phyloP scores from a whole-genome alignment of 2,888 invertebrate species.

The Chaitophorus viminalis region DNA sequence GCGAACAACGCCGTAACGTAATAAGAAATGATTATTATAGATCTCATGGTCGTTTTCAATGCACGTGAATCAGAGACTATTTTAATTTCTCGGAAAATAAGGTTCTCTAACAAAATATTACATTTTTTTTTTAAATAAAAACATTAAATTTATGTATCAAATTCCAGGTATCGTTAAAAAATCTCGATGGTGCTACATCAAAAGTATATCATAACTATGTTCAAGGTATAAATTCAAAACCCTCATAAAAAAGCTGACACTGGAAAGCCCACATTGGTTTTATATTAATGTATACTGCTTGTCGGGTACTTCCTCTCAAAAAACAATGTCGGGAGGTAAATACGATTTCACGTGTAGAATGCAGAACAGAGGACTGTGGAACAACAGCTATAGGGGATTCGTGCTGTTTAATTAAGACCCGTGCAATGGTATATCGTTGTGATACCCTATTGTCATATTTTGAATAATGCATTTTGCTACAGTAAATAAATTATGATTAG shows the following conservation, averaged over 20 bases:
- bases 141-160: neutral
- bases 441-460: neutral
- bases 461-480: neutral
- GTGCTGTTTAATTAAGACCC: neutral
- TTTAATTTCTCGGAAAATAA: neutral
- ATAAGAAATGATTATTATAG: conserved; percentile 37
- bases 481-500: neutral
- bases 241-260: conserved; percentile 8
- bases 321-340: conserved; percentile 9
- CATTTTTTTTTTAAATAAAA: neutral
- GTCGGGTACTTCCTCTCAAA: neutral
- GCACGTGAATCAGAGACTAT: neutral
- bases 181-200: neutral
- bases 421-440: too few species aligned
- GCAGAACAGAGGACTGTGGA: too few species aligned
- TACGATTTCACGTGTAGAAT: neutral
- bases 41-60: conserved; percentile 1
- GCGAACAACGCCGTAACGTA: neutral
- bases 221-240: conserved; percentile 31
- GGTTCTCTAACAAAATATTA: neutral
- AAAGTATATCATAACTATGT: conserved; percentile 13
- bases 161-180: neutral
- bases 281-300: conserved; percentile 6
- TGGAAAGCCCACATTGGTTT: conserved; percentile 18
- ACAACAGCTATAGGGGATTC: neutral